These are phyloP conservation scores for Strix occidentalis DNA, from an alignment of 2,797 vertebrate genomes.

Conservation along the genomic window DNA sequence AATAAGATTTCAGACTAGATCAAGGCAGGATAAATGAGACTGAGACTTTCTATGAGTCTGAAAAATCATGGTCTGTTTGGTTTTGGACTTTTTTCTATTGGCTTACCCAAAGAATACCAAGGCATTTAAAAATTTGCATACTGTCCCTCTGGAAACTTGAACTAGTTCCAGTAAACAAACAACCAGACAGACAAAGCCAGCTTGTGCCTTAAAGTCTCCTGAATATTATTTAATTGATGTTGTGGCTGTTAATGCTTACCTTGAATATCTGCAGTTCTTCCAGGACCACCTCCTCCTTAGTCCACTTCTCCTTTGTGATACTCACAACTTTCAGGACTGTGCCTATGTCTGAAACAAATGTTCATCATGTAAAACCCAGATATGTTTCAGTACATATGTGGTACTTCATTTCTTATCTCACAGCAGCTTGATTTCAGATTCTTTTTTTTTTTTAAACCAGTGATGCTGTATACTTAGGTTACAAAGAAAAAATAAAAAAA, in stretches of 20 bases:
- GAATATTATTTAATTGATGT: background rate
- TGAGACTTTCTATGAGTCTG: background rate
- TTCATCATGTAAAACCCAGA: background rate
- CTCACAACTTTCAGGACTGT: constrained; percentile 94
- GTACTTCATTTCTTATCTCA: background rate
- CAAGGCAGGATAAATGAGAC: background rate
- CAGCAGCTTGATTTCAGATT: no score
- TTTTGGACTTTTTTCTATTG: background rate
- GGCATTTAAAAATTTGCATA: constrained; percentile 23
- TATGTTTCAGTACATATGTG: background rate
- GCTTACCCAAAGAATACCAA: background rate
- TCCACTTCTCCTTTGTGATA: constrained; percentile 93
- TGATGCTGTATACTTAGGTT: no score
- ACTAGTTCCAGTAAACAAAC: background rate
- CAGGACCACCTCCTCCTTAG: constrained; percentile 90
- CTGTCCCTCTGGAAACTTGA: constrained; percentile 26
- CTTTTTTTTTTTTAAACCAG: no score
- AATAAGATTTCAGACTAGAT: background rate
- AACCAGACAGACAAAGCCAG: background rate
- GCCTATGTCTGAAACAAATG: constrained; percentile 83
- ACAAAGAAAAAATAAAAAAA: no score
- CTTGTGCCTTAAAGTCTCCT: background rate
- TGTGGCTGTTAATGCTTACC: constrained; percentile 73
- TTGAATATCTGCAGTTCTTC: constrained; percentile 95
- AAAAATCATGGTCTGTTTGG: background rate